Conservation (phyloP, 2,113 vertebrate species). For the Vulpes vulpes region DNA sequence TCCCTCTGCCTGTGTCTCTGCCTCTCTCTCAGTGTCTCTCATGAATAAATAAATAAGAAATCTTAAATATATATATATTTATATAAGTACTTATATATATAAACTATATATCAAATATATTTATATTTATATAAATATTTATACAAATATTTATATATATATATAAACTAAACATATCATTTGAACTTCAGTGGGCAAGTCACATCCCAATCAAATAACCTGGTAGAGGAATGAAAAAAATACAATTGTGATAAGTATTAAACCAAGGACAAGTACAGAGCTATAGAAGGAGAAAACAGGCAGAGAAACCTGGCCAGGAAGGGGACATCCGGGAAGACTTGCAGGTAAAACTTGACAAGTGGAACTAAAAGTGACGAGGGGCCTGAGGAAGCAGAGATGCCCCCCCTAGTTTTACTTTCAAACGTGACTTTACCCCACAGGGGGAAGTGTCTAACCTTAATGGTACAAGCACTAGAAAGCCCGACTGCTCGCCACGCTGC, state of each 20-base stretch:
- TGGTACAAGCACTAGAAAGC: background rate
- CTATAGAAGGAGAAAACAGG: background rate
- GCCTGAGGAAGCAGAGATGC: background rate
- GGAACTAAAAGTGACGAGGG: background rate
- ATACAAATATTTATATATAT: too few relatives aligned
- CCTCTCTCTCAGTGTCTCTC: too few relatives aligned
- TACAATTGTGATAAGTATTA: background rate
- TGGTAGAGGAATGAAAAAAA: background rate
- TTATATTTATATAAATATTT: too few relatives aligned
- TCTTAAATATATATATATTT: too few relatives aligned
- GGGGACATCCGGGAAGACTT: background rate
- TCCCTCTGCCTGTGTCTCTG: too few relatives aligned
- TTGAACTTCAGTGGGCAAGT: background rate
- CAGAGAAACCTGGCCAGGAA: background rate
- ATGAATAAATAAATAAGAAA: too few relatives aligned
- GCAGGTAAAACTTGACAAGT: background rate
- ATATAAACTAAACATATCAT: background rate
- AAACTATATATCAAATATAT: too few relatives aligned
- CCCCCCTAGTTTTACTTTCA: background rate
- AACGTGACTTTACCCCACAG: background rate
- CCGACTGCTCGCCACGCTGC: background rate
- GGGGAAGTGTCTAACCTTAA: background rate
- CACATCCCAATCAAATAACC: background rate
- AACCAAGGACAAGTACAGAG: background rate
- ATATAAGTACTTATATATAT: too few relatives aligned